Base-by-base conservation (phyloP, 2,113 vertebrate species). In the Brevimyrus niger region DNA sequence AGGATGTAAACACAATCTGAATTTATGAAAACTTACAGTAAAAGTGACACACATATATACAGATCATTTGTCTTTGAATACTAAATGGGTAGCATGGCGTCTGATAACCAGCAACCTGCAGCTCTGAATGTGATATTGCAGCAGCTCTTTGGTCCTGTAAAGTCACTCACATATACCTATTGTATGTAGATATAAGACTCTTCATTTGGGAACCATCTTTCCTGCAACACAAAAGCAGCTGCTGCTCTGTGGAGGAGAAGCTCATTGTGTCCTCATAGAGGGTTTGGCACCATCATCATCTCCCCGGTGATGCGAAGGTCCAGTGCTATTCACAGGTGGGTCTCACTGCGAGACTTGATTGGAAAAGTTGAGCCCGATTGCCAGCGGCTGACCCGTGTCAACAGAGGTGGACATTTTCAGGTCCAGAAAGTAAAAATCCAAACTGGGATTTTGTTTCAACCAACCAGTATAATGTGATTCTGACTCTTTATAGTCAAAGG, bases 121-220 rank as follows among this genome's bases (percentile, higher is more conserved):
- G 50, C 55, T 51, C 50, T 46, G 35, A 23, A 73, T 21, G 42
- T 89, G 92, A 35, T 83, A 7, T 51, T 86, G 89, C 6, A 0
- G 89, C 91, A 88, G 55, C 82, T 11, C 80, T 89, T 89, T 89
- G 55, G 87, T 91, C 73, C 61, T 73, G 50, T 65, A 90, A 51
- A 76, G 15, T 86, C 84, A 88, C 19, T 86, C n/a, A 23, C 83
- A 80, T 83, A 65, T 55, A 80, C 90, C 73, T 86, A 3, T 21
- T 55, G 19, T 55, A 55, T 31, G 51, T 53, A 89, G 23, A 89
- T 44, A 44, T 65, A 73, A 88, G 53, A 61, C 35, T 55, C 19
- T 55, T 65, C 9, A 27, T 65, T 65, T 31, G 10, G 61, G 61
- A 76, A 44, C 85, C 44, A 8, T 88, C 61, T 88, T 69, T 27